phyloP scores from a whole-genome alignment of 2,797 vertebrate genomes.

The Dicrostonyx torquatus region DNA sequence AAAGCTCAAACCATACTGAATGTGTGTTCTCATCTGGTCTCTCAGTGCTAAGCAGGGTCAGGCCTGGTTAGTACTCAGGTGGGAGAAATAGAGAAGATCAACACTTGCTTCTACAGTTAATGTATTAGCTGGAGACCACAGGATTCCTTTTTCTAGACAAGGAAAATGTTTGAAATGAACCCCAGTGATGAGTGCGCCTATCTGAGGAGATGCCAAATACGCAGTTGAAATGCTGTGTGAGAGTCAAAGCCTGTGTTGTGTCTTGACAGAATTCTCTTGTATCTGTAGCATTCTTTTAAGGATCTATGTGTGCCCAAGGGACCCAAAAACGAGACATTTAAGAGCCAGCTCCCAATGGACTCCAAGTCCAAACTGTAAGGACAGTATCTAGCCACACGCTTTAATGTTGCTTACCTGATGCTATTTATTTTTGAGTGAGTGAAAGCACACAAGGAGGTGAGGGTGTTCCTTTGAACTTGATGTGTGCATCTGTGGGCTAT shows the following conservation, averaged over 20 bases:
- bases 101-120: not conserved
- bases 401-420: not conserved
- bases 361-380: not conserved
- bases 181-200: accelerated
- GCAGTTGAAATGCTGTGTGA: not conserved
- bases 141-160: not conserved
- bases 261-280: not conserved
- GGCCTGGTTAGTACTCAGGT: not conserved
- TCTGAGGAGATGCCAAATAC: not conserved
- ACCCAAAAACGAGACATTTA: not conserved
- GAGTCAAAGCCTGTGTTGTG: not conserved
- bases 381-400: too few species aligned
- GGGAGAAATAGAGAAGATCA: not conserved
- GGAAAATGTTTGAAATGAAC: not conserved
- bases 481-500: accelerated
- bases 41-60: not conserved
- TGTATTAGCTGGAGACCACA: not conserved
- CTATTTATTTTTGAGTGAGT: not conserved
- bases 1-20: not conserved
- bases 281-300: not conserved
- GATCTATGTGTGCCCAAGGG: too few species aligned
- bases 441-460: not conserved
- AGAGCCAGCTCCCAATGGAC: not conserved
- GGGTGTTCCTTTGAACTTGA: not conserved
- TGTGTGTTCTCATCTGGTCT: not conserved